phyloP scores from a whole-genome alignment of 92 coral and sea anemone genomes.

The Micromussa lordhowensis region DNA sequence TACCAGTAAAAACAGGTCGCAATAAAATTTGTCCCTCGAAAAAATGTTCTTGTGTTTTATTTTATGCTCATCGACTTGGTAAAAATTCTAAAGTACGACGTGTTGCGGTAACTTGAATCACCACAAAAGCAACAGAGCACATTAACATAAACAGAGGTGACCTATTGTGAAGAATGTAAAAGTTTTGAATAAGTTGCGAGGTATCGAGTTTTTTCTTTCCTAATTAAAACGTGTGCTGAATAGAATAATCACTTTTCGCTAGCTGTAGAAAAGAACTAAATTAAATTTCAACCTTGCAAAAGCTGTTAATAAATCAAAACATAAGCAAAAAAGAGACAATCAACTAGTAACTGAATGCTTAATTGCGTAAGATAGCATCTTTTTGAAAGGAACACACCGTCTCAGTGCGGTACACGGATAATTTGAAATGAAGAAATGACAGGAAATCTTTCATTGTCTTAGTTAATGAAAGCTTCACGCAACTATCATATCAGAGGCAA shows the following conservation, averaged over 20 bases:
- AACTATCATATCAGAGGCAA: neutral
- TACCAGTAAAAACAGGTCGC: slow-evolving; percentile 17
- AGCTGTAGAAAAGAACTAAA: neutral
- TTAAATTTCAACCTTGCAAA: neutral
- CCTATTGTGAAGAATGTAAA: neutral
- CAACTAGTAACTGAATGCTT: neutral
- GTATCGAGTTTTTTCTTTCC: neutral
- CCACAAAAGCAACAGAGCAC: neutral
- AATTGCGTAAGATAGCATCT: neutral
- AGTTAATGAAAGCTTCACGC: neutral
- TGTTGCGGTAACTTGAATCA: neutral
- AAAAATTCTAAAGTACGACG: neutral
- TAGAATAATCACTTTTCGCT: neutral
- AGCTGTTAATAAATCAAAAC: neutral
- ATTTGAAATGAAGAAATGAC: neutral
- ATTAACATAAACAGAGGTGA: neutral
- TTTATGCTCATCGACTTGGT: neutral
- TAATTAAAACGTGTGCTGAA: neutral
- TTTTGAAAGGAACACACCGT: neutral
- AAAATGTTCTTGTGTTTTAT: neutral
- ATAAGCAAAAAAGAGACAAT: neutral
- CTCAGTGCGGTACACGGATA: neutral
- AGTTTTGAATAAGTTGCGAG: neutral
- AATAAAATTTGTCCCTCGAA: neutral
- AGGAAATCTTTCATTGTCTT: neutral